These are phyloP conservation scores for Phaonia tiefii DNA, from an alignment of 2,888 invertebrate genomes.

Conservation along the genomic window DNA sequence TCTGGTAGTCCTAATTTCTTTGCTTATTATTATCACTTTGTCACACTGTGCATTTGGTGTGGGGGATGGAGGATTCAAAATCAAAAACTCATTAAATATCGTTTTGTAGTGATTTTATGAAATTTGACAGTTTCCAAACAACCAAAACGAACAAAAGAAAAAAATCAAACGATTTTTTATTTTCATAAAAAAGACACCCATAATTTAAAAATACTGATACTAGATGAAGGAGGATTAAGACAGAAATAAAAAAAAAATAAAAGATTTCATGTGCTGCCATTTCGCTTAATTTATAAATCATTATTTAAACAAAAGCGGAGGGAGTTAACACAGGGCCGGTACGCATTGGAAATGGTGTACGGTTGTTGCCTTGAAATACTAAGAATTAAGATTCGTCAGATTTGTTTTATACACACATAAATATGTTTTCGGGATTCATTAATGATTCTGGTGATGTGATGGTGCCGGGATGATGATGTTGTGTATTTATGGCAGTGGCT, in stretches of 20 bases:
- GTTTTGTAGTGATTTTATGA: slow-evolving; percentile 54
- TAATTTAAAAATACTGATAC: slow-evolving; percentile 30
- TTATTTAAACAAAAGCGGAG: slow-evolving; percentile 34
- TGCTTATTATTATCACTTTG: too few relatives aligned
- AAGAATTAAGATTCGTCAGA: slow-evolving; percentile 35
- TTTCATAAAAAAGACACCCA: slow-evolving; percentile 33
- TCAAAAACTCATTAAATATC: slow-evolving; percentile 46
- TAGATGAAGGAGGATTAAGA: slow-evolving; percentile 27
- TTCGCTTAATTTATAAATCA: slow-evolving; percentile 47
- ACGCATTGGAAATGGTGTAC: too few relatives aligned
- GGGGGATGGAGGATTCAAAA: background rate
- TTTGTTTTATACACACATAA: background rate
- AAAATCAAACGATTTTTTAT: slow-evolving; percentile 33
- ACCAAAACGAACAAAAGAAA: slow-evolving; percentile 12
- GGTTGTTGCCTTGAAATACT: slow-evolving; percentile 20
- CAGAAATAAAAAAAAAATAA: background rate
- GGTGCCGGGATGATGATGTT: background rate
- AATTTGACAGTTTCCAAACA: slow-evolving; percentile 50
- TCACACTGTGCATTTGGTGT: slow-evolving; percentile 1
- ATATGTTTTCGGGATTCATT: slow-evolving; percentile 25
- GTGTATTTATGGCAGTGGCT: background rate
- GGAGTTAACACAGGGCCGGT: too few relatives aligned
- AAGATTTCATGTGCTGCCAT: slow-evolving; percentile 1
- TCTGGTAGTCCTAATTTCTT: too few relatives aligned
- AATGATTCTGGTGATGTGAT: slow-evolving; percentile 29